Evolutionary conservation across 1,140 invertebrate species (phyloP).

Genomic region (Drosophila funebris): DNA sequence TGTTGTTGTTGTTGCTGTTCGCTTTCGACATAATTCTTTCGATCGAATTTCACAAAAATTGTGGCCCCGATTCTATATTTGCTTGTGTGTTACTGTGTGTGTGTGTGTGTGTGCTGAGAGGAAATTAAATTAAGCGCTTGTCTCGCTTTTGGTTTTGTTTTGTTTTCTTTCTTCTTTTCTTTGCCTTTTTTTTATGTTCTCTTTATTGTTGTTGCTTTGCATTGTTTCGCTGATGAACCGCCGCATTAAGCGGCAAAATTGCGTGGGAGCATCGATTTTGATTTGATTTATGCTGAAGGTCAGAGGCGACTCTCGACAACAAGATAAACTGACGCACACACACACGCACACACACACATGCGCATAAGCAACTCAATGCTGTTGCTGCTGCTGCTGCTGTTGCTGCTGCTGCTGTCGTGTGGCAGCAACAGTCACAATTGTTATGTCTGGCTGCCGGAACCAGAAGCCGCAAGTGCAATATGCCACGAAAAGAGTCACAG

Average conservation of each 20-base stretch:
- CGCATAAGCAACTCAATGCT: background rate
- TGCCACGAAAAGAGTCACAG: slow-evolving; percentile 16
- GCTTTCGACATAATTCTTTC: slow-evolving; percentile 62
- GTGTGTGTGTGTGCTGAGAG: slow-evolving; percentile 43
- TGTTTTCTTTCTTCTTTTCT: background rate
- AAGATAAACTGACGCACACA: background rate
- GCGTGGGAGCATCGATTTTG: slow-evolving; percentile 80
- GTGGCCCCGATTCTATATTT: slow-evolving; percentile 17
- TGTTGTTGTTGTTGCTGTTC: slow-evolving; percentile 32
- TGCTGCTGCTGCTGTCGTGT: slow-evolving; percentile 18
- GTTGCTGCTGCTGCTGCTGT: background rate
- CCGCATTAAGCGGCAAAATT: slow-evolving; percentile 43
- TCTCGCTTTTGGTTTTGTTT: slow-evolving; percentile 43
- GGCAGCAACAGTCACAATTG: slow-evolving; percentile 12
- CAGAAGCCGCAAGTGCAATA: slow-evolving; percentile 31
- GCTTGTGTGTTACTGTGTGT: background rate
- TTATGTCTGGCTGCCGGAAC: slow-evolving; percentile 28
- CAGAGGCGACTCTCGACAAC: slow-evolving; percentile 20
- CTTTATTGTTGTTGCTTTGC: slow-evolving; percentile 22
- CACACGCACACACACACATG: background rate
- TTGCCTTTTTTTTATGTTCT: background rate
- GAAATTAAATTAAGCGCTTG: slow-evolving; percentile 79
- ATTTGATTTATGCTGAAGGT: slow-evolving; percentile 51
- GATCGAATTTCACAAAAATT: slow-evolving; percentile 75
- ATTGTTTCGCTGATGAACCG: slow-evolving; percentile 37